Base-by-base conservation (phyloP, 30 jellyfish, hydroid and myxozoan genomes). In the Phacellophora camtschatica region DNA sequence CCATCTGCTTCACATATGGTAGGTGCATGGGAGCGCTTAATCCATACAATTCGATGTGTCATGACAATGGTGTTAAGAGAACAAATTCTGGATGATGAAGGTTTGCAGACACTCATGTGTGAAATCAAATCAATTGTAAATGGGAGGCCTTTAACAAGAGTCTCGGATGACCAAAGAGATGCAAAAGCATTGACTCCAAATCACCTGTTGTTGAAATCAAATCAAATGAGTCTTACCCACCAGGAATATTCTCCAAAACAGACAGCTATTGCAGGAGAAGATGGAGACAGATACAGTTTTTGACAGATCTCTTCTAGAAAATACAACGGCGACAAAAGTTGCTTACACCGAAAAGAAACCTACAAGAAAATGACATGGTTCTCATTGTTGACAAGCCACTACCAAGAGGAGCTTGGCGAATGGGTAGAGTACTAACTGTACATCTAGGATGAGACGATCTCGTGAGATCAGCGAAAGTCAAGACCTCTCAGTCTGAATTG, bases 11-110 rank as follows among this genome's bases (percentile, higher is more conserved):
- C 71, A 0, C 91, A 85, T 37, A 61, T 70, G 81, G 96, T 85
- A 11, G 96, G 96, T 12, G 90, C 75, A 0, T 85, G 86, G 90
- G 96, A 85, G 45, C 82, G 90, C 8, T 35, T 63, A n/a, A 85
- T 85, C 1, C 67, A 91, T 22, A 30, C 82, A 16, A 55, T 75
- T 15, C 63, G 91, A 57, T 75, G 51, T 58, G 35, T 56, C 24
- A 54, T 77, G 55, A 28, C 32, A 10, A 82, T 83, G 0, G 7
- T 77, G 0, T 31, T 86, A 13, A 42, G 43, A 5, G 66, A 63
- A 61, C 90, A 73, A 37, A n/a, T 55, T n/a, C 20, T 85, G 28
- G 63, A 68, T 45, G 96, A 85, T 74, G 90, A 85, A 54, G 65
- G 81, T 9, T 25, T 85, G 35, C 58, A 31, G 13, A 85, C 96